A percentile compares a stretch with the other conserved stretches of the same genome.
phyloP scores from a whole-genome alignment of 2,888 invertebrate species.

The Callinectes sapidus region DNA sequence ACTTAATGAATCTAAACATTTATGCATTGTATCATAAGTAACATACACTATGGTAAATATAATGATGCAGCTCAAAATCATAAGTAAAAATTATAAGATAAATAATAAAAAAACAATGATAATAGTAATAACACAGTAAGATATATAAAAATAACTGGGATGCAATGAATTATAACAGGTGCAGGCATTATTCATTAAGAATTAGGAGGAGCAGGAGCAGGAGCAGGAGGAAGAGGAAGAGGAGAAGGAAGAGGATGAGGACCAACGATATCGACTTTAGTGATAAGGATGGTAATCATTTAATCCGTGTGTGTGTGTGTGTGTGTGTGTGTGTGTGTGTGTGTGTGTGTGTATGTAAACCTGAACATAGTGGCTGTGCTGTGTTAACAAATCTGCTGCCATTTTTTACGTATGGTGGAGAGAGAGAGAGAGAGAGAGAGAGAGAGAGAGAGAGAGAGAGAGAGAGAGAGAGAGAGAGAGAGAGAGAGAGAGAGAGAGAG shows the following conservation, averaged over 20 bases:
- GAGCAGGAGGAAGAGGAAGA: background rate
- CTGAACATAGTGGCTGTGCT: no score
- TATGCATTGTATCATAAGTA: constrained; percentile 1
- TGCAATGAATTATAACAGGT: background rate
- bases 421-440: constrained; percentile 25
- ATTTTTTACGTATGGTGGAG: background rate
- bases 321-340: background rate
- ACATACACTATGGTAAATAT: background rate
- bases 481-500: constrained; percentile 25
- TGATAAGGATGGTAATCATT: background rate
- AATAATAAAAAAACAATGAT: no score
- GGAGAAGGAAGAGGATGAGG: background rate
- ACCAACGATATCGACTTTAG: background rate
- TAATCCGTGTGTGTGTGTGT: background rate
- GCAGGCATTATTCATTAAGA: background rate
- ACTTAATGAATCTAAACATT: constrained; percentile 7
- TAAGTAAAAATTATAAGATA: background rate
- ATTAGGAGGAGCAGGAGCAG: background rate
- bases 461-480: constrained; percentile 25
- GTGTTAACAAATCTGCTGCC: no score
- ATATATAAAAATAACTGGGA: background rate
- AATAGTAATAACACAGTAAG: background rate
- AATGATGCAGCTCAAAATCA: constrained; percentile 15
- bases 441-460: constrained; percentile 25
- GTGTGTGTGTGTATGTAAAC: no score